These are phyloP conservation scores for Parus major DNA, from an alignment of 2,113 vertebrate genomes.

Conservation along the genomic window DNA sequence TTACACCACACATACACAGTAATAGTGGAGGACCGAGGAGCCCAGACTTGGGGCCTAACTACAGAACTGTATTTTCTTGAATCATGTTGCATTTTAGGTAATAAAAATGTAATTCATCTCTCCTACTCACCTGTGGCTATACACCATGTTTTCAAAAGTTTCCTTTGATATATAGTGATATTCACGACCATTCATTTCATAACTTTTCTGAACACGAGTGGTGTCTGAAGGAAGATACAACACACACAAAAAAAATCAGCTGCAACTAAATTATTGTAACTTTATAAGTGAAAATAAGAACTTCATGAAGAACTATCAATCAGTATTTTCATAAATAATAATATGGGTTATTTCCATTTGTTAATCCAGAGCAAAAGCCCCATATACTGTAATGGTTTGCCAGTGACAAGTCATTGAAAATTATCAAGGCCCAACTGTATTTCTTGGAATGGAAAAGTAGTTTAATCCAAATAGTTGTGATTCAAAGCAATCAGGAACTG, in stretches of 20 bases:
- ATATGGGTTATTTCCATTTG: not conserved
- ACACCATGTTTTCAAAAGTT: constrained; percentile 89
- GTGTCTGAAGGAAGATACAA: constrained; percentile 79
- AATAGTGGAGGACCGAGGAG: not conserved
- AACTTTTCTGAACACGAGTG: constrained; percentile 85
- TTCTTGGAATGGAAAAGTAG: not conserved
- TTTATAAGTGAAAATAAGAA: not conserved
- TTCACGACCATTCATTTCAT: constrained; percentile 90
- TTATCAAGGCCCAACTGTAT: not conserved
- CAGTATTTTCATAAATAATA: not conserved
- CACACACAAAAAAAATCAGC: not conserved
- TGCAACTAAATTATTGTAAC: not conserved
- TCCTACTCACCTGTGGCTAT: constrained; percentile 83
- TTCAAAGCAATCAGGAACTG: not conserved
- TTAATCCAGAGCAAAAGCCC: not conserved
- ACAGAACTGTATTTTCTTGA: not conserved
- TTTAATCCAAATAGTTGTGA: not conserved
- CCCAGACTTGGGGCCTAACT: not conserved
- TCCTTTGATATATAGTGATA: constrained; percentile 92
- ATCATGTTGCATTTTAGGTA: not conserved
- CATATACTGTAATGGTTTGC: not conserved
- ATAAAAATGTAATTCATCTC: not conserved
- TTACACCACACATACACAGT: not conserved
- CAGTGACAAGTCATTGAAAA: not conserved
- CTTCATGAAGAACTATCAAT: not conserved